Base-by-base conservation (phyloP, 2,797 vertebrate species). In the Clamator glandarius region DNA sequence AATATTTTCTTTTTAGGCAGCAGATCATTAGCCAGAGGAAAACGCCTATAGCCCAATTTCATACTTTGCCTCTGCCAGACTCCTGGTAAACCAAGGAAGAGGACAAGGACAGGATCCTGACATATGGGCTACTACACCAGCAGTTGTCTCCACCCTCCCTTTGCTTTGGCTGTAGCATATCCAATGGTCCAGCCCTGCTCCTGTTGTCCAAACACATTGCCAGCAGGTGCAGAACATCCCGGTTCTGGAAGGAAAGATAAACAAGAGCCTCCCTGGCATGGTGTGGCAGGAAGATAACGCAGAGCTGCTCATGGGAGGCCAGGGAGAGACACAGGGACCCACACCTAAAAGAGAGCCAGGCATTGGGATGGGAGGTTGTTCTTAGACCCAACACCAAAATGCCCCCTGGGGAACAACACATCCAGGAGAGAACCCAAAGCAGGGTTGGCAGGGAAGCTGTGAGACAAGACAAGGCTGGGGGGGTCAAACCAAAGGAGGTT, bases 341-440 rank as follows among this genome's bases (percentile, higher is more conserved):
- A 11, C 1, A 1, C 7, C 83, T 69, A 10, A 59, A 48, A 28
- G 7, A 48, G 42, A 54, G 15, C 14, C 6, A 4, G 50, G 17
- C 18, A 12, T 6, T 4, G 8, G 44, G 50, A 58, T 52, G 26
- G 9, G 35, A 78, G 20, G 11, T 50, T 68, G 20, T 33, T 16
- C 57, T 68, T 9, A 0, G 24, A 33, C 28, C 25, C 1, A 0
- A 36, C 33, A 29, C 7, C 1, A 1, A 86, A 54, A 39, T 0
- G 1, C 33, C 20, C 19, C 9, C 23, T 15, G 15, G 23, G 50
- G 31, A 84, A 41, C 5, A 57, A 35, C 29, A 39, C 11, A 28
- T 21, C 57, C 44, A 44, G 26, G 61, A 55, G 4, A 61, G 8
- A 0, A 42, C 8, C 24, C 25, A 72, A 36, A 57, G 25, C 35